A percentile compares a stretch with the other conserved stretches of the same genome.
Conservation (phyloP, 2,888 invertebrate species). For the Graphium colonna region DNA sequence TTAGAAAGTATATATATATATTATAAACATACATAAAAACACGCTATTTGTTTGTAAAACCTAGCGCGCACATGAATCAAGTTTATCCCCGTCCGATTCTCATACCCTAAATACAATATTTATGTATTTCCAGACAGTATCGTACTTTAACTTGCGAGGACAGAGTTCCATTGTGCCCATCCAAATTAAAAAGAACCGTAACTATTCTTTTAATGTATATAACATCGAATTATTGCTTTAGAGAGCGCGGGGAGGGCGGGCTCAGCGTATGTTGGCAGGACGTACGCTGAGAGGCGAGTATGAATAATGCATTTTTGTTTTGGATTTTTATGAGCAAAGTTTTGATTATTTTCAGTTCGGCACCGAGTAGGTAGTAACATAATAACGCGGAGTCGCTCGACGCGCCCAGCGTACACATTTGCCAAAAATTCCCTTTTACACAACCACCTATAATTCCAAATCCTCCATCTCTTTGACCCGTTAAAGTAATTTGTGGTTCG, state of each 20-base stretch:
- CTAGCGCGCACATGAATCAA: conserved; percentile 33
- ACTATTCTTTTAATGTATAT: conserved; percentile 38
- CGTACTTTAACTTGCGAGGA: conserved; percentile 68
- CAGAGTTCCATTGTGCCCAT: conserved; percentile 48
- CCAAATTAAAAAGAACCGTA: conserved; percentile 52
- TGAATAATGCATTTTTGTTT: conserved; percentile 81
- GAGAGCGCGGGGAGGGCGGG: conserved; percentile 37
- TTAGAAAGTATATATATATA: conserved; percentile 1
- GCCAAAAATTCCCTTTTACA: conserved; percentile 43
- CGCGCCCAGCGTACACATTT: conserved; percentile 55
- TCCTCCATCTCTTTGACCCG: conserved; percentile 44
- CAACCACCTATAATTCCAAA: conserved; percentile 38
- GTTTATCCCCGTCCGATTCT: conserved; percentile 46
- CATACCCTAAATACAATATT: conserved; percentile 73
- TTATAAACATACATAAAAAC: too few species aligned
- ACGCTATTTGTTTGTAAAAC: conserved; percentile 17
- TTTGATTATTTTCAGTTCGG: conserved; percentile 79
- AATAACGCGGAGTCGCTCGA: conserved; percentile 52
- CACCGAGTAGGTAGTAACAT: conserved; percentile 62
- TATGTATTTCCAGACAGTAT: conserved; percentile 76
- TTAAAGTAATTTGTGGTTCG: conserved; percentile 52
- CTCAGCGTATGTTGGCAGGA: conserved; percentile 47
- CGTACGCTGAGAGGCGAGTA: conserved; percentile 65
- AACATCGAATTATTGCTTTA: conserved; percentile 40
- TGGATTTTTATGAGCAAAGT: conserved; percentile 80